Evolutionary conservation across 2,113 vertebrate genomes (phyloP).

Genomic region (Callocephalon fimbriatum): DNA sequence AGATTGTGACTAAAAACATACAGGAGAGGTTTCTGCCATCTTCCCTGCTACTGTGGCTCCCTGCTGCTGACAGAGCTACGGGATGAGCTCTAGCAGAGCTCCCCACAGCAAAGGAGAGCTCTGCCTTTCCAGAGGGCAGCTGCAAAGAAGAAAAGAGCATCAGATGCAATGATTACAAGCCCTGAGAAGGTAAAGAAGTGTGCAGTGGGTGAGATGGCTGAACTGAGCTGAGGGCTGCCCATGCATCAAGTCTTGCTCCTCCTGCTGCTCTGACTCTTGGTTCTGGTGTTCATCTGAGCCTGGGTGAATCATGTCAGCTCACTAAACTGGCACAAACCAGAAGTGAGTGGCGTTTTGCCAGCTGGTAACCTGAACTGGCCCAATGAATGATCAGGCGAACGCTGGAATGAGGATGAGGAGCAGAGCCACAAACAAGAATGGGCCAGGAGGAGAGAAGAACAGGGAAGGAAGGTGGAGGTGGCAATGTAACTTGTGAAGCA

Average conservation of each 20-base stretch:
- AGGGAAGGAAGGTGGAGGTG: neutral
- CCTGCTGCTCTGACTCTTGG: neutral
- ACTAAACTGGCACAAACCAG: neutral
- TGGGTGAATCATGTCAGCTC: neutral
- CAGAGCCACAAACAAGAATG: neutral
- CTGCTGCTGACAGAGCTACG: neutral
- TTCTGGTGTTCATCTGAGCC: neutral
- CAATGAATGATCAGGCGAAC: neutral
- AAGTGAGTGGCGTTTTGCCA: neutral
- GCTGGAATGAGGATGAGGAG: neutral
- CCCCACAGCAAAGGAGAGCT: neutral
- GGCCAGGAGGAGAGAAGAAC: neutral
- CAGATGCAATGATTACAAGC: neutral
- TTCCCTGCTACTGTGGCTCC: neutral
- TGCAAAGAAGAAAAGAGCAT: neutral
- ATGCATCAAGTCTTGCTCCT: neutral
- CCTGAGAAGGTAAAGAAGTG: neutral
- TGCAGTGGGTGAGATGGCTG: neutral
- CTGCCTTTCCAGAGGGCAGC: neutral
- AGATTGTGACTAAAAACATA: slow-evolving; percentile 18
- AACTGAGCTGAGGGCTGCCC: neutral
- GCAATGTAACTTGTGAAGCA: neutral
- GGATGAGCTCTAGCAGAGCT: neutral
- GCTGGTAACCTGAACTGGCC: neutral
- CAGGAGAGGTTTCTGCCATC: neutral